Evolutionary conservation across 2,113 vertebrate genomes (phyloP).

Genomic region (Plecturocebus donacophilus): DNA sequence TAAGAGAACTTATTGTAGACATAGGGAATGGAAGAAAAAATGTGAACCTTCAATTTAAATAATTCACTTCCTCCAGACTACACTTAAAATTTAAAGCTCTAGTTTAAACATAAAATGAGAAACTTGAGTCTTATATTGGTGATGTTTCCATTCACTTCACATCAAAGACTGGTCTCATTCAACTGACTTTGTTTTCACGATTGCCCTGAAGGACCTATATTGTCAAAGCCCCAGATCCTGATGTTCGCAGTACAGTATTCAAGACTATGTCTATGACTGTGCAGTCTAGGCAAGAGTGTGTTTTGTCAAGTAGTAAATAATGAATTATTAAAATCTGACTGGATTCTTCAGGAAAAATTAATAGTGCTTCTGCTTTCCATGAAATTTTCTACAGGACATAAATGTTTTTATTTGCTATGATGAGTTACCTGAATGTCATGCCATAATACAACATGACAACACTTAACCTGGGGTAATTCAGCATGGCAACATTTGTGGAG

Average conservation of each 20-base stretch:
- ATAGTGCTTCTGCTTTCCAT: constrained; percentile 11
- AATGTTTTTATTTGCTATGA: constrained; percentile 25
- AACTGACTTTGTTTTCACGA: not conserved
- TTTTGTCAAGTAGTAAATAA: not conserved
- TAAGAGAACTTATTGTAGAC: not conserved
- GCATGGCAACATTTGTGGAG: not conserved
- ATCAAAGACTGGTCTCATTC: not conserved
- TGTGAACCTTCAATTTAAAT: constrained; percentile 31
- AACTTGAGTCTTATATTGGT: not conserved
- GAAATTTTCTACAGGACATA: constrained; percentile 24
- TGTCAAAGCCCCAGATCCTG: not conserved
- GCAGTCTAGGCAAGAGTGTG: not conserved
- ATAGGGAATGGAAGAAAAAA: not conserved
- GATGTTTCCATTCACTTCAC: constrained; percentile 19
- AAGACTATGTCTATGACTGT: not conserved
- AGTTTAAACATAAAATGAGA: not conserved
- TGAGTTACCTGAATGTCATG: constrained; percentile 37
- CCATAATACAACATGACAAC: not conserved
- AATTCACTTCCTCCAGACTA: not conserved
- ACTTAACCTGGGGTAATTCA: constrained; percentile 8
- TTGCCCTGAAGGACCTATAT: not conserved
- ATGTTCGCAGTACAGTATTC: not conserved
- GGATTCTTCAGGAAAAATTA: constrained; percentile 38
- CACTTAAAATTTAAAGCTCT: constrained; percentile 24
- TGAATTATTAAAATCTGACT: constrained; percentile 16